These are phyloP conservation scores for Mohoua ochrocephala DNA, from an alignment of 2,113 vertebrate species.

Conservation along the genomic window DNA sequence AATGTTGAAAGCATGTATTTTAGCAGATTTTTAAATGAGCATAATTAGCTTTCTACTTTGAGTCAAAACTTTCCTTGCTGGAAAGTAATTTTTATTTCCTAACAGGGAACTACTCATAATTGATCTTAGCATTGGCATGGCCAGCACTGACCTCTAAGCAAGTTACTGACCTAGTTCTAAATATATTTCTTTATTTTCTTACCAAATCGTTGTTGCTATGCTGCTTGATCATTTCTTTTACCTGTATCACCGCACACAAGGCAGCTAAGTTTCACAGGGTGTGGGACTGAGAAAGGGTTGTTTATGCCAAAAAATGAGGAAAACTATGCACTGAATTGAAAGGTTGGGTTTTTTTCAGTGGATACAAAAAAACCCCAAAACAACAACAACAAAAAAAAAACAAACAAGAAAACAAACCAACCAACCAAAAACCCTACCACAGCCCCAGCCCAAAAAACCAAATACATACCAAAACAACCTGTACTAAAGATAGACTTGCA, in stretches of 20 bases:
- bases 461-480: background rate
- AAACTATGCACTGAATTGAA: background rate
- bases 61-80: background rate
- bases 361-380: background rate
- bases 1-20: background rate
- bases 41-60: background rate
- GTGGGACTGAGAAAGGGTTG: background rate
- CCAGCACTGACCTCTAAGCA: background rate
- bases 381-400: no score
- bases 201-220: background rate
- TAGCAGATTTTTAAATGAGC: background rate
- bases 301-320: background rate
- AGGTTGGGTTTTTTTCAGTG: background rate
- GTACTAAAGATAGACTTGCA: background rate
- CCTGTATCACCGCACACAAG: background rate
- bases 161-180: background rate
- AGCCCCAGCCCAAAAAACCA: accelerated
- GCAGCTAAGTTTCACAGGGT: background rate
- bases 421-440: background rate
- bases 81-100: background rate
- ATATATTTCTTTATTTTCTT: background rate
- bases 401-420: background rate
- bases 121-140: background rate
- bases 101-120: background rate
- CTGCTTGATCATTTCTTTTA: background rate